Evolutionary conservation across 2,888 invertebrate genomes (phyloP).

Genomic region (Nymphalis c-album): DNA sequence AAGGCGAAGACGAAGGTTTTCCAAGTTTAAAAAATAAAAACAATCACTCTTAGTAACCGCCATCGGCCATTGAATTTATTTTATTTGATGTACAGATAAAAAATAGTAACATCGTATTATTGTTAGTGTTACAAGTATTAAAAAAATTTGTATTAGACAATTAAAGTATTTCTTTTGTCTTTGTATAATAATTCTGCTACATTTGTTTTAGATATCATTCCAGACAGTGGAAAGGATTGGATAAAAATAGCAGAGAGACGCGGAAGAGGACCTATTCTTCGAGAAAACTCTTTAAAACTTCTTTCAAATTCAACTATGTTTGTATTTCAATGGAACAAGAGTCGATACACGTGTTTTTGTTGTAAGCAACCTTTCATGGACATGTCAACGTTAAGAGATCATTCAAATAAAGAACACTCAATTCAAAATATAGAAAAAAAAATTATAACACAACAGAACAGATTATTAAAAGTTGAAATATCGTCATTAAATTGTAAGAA

Average conservation of each 20-base stretch:
- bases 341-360: constrained; percentile 66
- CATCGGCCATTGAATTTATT: too few species aligned
- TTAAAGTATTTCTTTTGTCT: too few species aligned
- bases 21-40: too few species aligned
- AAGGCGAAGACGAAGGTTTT: too few species aligned
- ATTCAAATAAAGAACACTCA: constrained; percentile 52
- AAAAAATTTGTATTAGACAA: too few species aligned
- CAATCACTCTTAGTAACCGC: too few species aligned
- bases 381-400: constrained; percentile 53
- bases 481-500: constrained; percentile 59
- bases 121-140: too few species aligned
- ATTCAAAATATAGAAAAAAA: constrained; percentile 59
- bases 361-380: constrained; percentile 67
- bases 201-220: constrained; percentile 4
- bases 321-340: constrained; percentile 71
- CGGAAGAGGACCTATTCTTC: constrained; percentile 54
- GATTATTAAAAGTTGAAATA: constrained; percentile 67
- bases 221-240: constrained; percentile 45
- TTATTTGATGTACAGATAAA: too few species aligned
- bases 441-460: constrained; percentile 65
- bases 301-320: constrained; percentile 63
- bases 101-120: too few species aligned
- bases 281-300: constrained; percentile 78
- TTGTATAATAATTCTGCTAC: too few species aligned
- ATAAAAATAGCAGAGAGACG: constrained; percentile 54